These are phyloP conservation scores for Anagrus nilaparvatae DNA, from an alignment of 1,140 invertebrate species.

Conservation along the genomic window DNA sequence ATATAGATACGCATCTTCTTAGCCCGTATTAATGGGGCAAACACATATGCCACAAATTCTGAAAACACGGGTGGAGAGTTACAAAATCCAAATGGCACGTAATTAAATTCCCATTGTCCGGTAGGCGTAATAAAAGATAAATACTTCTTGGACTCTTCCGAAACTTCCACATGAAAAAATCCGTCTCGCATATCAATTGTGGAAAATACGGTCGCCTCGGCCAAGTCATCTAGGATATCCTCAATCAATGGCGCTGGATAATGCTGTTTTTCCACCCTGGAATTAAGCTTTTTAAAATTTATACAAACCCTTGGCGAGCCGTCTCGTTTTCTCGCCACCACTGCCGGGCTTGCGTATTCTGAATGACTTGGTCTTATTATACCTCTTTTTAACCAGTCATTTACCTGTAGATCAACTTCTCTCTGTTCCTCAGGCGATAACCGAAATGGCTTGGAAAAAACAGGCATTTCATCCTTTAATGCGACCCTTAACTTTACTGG, in stretches of 20 bases:
- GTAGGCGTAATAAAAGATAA: conserved; percentile 23
- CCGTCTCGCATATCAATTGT: conserved; percentile 30
- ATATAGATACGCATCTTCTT: conserved; percentile 5
- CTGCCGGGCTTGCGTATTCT: conserved; percentile 14
- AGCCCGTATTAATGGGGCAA: neutral
- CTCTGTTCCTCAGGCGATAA: conserved; percentile 7
- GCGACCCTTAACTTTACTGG: conserved; percentile 8
- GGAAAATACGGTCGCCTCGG: conserved; percentile 18
- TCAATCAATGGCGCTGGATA: conserved; percentile 15
- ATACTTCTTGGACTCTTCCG: conserved; percentile 21
- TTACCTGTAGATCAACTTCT: too few relatives aligned
- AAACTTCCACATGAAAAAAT: conserved; percentile 29
- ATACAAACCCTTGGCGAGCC: conserved; percentile 11
- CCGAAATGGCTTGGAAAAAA: conserved; percentile 9
- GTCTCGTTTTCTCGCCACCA: conserved; percentile 14
- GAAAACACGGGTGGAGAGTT: conserved; percentile 8
- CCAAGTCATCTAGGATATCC: conserved; percentile 14
- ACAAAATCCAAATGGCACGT: conserved; percentile 28
- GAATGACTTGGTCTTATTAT: conserved; percentile 5
- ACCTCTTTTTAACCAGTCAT: conserved; percentile 3
- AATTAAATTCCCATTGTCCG: conserved; percentile 20
- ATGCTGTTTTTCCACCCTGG: conserved; percentile 1
- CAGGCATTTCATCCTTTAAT: conserved; percentile 10
- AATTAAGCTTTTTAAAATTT: conserved; percentile 13
- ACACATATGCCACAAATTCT: conserved; percentile 7